Conservation (phyloP, 2,888 invertebrate genomes). For the Julus scanicus region DNA sequence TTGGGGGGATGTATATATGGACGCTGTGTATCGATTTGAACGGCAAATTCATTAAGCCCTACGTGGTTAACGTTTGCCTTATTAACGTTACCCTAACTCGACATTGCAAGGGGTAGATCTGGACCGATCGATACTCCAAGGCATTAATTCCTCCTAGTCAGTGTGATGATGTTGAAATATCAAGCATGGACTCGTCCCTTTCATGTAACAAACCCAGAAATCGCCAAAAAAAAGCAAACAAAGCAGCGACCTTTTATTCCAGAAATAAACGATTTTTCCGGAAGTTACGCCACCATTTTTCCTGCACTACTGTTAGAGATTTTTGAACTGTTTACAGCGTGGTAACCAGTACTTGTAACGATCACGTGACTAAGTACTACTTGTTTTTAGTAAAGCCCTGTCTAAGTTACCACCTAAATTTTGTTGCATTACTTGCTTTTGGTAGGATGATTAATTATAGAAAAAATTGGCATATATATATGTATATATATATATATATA, state of each 20-base stretch:
- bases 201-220: not conserved
- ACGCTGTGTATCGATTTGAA: not conserved
- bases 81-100: conserved; percentile 16
- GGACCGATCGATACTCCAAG: not conserved
- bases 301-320: not conserved
- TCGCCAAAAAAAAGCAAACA: not conserved
- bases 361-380: no score
- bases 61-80: not conserved
- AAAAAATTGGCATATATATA: no score
- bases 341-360: no score
- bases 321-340: not conserved
- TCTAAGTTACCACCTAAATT: no score
- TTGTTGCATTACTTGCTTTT: no score
- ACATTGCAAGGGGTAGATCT: not conserved
- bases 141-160: conserved; percentile 27
- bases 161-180: not conserved
- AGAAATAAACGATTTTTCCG: not conserved
- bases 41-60: conserved; percentile 2
- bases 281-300: conserved; percentile 11
- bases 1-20: not conserved
- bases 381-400: no score
- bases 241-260: conserved; percentile 1
- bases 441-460: no score
- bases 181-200: not conserved
- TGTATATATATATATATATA: no score